Percentiles rank a stretch among this genome's conserved stretches.
Evolutionary conservation across 2,888 invertebrate species (phyloP).

Genomic region (Fragum fragum): DNA sequence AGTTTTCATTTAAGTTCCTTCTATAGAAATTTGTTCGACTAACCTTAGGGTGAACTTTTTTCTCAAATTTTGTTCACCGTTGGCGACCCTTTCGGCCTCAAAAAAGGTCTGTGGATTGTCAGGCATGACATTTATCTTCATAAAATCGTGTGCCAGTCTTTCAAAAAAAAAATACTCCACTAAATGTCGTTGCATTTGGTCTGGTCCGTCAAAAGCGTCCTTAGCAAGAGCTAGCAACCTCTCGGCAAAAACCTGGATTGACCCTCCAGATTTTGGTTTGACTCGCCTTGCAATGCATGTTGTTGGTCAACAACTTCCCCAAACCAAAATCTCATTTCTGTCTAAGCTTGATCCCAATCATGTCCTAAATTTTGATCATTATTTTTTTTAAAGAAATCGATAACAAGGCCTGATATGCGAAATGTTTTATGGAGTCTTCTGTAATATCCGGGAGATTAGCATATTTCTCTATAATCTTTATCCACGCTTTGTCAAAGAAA

Average conservation of each 20-base stretch:
- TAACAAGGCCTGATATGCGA: conserved; percentile 6
- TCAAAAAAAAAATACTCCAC: neutral
- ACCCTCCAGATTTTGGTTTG: neutral
- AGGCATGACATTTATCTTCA: neutral
- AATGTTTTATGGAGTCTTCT: neutral
- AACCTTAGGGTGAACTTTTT: neutral
- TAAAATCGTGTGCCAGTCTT: neutral
- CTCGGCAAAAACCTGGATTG: neutral
- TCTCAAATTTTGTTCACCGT: neutral
- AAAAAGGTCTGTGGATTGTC: neutral
- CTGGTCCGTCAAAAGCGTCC: neutral
- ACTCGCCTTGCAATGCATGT: neutral
- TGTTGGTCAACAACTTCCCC: neutral
- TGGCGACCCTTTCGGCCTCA: neutral
- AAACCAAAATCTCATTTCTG: neutral
- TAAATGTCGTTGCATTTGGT: neutral
- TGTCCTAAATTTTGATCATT: neutral
- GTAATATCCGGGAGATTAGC: too few species aligned
- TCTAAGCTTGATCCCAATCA: neutral
- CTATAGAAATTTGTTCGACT: neutral
- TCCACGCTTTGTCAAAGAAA: too few species aligned
- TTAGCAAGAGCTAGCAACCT: neutral
- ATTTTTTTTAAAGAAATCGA: neutral
- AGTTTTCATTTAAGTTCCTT: neutral
- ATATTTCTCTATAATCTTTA: too few species aligned